These are phyloP conservation scores for Felis catus DNA, from an alignment of 2,113 vertebrate species.

Conservation along the genomic window F.catus_Fca126_mat1.0 CM031423.1:33565501-33566000, in stretches of 20 bases:
- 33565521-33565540: background rate
- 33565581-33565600: background rate
- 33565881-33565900: background rate
- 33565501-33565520: rapidly evolving
- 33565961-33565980: background rate
- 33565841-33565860: background rate
- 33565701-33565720: too few relatives aligned
- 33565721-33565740: background rate
- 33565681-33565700: background rate
- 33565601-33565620: background rate
- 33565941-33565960: background rate
- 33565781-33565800: background rate
- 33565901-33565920: background rate
- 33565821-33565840: background rate
- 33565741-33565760: too few relatives aligned
- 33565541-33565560: background rate
- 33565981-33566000: background rate
- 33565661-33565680: background rate
- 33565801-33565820: background rate
- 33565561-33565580: too few relatives aligned
- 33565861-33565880: background rate
- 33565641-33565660: background rate
- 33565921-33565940: background rate
- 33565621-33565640: background rate
- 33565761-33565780: background rate